Conservation (phyloP, 2,888 invertebrate species). For the Tuta absoluta region DNA sequence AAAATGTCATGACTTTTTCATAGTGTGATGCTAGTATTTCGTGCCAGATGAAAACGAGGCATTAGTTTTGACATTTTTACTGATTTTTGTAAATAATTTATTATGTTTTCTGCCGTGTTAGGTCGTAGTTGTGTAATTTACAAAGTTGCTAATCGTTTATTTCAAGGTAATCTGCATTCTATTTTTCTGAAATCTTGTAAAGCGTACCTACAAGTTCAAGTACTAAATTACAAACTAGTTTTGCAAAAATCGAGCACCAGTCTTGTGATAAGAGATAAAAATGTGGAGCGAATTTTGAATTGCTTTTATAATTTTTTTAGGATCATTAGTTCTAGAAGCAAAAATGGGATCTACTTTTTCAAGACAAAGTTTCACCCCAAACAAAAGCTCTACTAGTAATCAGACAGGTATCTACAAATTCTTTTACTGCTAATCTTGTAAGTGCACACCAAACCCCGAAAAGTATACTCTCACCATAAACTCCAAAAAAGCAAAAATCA, state of each 20-base stretch:
- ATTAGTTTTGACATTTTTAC: slow-evolving; percentile 20
- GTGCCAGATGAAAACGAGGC: slow-evolving; percentile 9
- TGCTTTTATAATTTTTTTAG: slow-evolving; percentile 37
- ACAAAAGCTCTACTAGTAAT: slow-evolving; percentile 35
- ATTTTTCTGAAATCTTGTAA: slow-evolving; percentile 37
- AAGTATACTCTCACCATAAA: background rate
- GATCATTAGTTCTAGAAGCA: slow-evolving; percentile 38
- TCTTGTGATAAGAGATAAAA: background rate
- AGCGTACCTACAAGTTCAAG: slow-evolving; percentile 22
- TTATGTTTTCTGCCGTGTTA: slow-evolving; percentile 17
- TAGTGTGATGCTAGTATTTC: background rate
- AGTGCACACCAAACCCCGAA: too few species aligned
- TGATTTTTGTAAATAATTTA: background rate
- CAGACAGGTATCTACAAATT: background rate
- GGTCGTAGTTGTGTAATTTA: slow-evolving; percentile 49
- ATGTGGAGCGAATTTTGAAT: slow-evolving; percentile 35
- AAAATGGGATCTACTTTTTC: slow-evolving; percentile 73
- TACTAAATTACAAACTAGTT: background rate
- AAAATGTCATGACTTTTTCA: background rate
- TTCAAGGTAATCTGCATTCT: slow-evolving; percentile 68
- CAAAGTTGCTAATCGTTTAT: slow-evolving; percentile 55
- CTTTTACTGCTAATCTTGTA: background rate
- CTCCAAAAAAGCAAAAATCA: background rate
- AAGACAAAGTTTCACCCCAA: slow-evolving; percentile 68
- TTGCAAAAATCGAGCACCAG: background rate